phyloP scores from a whole-genome alignment of 2,113 vertebrate species.

The Microtus ochrogaster region DNA sequence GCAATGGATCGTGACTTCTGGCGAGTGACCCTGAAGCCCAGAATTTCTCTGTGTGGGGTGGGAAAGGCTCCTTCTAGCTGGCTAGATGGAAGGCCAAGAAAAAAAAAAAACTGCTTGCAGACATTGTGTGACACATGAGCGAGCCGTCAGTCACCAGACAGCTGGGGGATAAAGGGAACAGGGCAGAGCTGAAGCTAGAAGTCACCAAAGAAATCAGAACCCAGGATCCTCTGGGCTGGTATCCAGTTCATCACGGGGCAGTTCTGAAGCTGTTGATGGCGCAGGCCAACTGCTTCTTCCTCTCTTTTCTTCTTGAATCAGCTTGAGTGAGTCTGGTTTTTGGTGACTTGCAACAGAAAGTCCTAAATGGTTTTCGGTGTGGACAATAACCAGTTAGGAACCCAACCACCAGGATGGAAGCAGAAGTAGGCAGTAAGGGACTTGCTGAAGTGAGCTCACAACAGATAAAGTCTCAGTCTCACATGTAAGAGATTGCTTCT shows the following conservation, averaged over 20 bases:
- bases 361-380: slow-evolving; percentile 11
- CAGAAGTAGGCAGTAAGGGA: not conserved
- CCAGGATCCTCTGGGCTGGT: not conserved
- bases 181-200: not conserved
- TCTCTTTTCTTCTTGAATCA: not conserved
- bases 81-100: not conserved
- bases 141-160: not conserved
- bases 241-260: not conserved
- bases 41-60: not conserved
- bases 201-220: not conserved
- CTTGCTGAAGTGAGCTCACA: not conserved
- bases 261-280: not conserved
- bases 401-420: not conserved
- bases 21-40: not conserved
- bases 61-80: not conserved
- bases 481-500: not conserved
- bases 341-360: not conserved
- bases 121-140: not conserved
- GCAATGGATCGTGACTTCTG: not conserved
- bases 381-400: not conserved
- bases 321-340: slow-evolving; percentile 39
- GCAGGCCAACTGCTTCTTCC: not conserved
- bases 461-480: not conserved
- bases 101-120: not conserved
- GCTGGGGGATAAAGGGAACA: not conserved